phyloP scores from a whole-genome alignment of 2,113 vertebrate species.

The Onychostoma macrolepis region DNA sequence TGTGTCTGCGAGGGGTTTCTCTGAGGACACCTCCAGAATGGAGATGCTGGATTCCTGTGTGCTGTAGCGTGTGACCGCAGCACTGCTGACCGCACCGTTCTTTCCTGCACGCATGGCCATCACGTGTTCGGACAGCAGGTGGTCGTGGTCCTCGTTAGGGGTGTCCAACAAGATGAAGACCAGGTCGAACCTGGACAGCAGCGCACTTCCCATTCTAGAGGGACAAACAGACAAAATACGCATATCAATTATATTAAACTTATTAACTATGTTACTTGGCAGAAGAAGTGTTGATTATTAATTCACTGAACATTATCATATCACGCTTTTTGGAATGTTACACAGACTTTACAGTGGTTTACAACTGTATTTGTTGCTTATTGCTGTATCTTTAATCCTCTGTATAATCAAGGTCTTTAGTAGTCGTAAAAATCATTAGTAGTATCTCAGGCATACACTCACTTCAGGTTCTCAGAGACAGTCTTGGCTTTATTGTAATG shows the following conservation, averaged over 20 bases:
- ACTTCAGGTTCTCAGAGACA: conserved; percentile 98
- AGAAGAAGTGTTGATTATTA: background rate
- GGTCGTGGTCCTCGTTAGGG: conserved; percentile 92
- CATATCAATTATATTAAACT: background rate
- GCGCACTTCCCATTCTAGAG: conserved; percentile 92
- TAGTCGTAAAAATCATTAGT: too few species aligned
- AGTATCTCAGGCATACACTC: conserved; percentile 47
- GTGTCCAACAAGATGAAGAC: conserved; percentile 96
- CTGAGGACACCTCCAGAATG: conserved; percentile 80
- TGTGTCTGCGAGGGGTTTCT: conserved; percentile 84
- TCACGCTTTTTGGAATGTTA: background rate
- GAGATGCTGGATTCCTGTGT: conserved; percentile 78
- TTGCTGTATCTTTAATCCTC: background rate
- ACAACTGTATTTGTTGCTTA: background rate
- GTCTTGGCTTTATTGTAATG: conserved; percentile 97
- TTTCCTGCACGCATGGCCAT: conserved; percentile 88
- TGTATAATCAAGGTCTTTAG: background rate
- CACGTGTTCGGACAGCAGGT: conserved; percentile 91
- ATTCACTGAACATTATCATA: background rate
- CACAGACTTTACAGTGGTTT: background rate
- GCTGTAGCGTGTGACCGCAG: conserved; percentile 68
- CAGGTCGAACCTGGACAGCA: conserved; percentile 94
- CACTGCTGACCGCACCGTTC: conserved; percentile 70
- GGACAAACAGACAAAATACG: background rate
- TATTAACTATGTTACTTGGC: background rate